phyloP scores from a whole-genome alignment of 1,140 invertebrate species.

The Brachionus rubens region DNA sequence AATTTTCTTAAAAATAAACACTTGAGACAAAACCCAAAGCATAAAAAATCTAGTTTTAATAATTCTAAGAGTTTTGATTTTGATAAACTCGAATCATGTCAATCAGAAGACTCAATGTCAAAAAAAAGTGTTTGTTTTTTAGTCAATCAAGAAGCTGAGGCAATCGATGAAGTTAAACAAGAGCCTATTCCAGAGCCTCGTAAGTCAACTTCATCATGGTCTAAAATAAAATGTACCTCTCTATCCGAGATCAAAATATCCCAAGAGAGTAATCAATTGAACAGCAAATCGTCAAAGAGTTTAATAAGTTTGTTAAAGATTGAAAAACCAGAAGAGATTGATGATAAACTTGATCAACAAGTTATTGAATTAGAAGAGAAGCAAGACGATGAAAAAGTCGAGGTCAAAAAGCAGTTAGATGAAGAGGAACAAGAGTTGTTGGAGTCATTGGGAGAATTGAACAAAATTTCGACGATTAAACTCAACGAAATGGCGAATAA shows the following conservation, averaged over 20 bases:
- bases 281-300: slow-evolving; percentile 6
- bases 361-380: neutral
- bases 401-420: neutral
- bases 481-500: neutral
- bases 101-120: neutral
- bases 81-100: neutral
- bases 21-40: neutral
- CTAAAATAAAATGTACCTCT: slow-evolving; percentile 12
- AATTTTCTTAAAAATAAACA: slow-evolving; percentile 2
- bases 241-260: slow-evolving; percentile 8
- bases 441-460: slow-evolving; percentile 4
- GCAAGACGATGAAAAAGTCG: neutral
- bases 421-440: neutral
- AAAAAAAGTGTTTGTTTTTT: slow-evolving; percentile 8
- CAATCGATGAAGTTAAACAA: neutral
- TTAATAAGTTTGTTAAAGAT: slow-evolving; percentile 15
- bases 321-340: neutral
- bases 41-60: neutral
- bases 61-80: neutral
- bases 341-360: neutral
- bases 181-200: neutral
- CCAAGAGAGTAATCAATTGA: neutral
- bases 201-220: slow-evolving; percentile 3
- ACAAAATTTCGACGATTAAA: slow-evolving; percentile 14
- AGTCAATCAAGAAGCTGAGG: neutral